phyloP scores from a whole-genome alignment of 37 sponge, comb jelly and placozoan genomes.

The Axinella damicornis region DNA sequence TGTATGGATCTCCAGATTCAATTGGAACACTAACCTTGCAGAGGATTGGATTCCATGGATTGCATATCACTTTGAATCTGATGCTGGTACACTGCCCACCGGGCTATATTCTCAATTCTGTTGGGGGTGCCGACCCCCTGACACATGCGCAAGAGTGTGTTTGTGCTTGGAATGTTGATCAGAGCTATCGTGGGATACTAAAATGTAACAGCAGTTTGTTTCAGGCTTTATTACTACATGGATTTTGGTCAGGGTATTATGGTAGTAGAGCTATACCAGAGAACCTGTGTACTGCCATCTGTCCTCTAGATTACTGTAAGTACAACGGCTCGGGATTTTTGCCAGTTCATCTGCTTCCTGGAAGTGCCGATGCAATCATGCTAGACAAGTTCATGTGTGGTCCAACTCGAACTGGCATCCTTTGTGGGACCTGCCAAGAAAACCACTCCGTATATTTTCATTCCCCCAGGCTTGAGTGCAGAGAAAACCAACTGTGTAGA shows the following conservation, averaged over 20 bases:
- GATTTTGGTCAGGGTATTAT: background rate
- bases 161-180: background rate
- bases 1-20: background rate
- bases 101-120: background rate
- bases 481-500: too few species aligned
- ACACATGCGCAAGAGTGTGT: too few species aligned
- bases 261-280: too few species aligned
- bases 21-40: background rate
- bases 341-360: too few species aligned
- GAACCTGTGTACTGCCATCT: too few species aligned
- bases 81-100: background rate
- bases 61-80: background rate
- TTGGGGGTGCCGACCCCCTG: too few species aligned
- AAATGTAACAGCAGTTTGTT: background rate
- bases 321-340: too few species aligned
- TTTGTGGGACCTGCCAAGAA: too few species aligned
- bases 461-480: too few species aligned
- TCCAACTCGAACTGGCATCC: background rate
- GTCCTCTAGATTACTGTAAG: too few species aligned
- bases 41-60: background rate
- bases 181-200: background rate
- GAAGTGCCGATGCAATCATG: too few species aligned
- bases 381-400: background rate
- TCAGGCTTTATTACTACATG: background rate
- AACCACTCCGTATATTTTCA: too few species aligned